Evolutionary conservation across 1,140 invertebrate species (phyloP), one percentile per base, ranked within the genome.

Genomic region (Anastatus disparis): DNA sequence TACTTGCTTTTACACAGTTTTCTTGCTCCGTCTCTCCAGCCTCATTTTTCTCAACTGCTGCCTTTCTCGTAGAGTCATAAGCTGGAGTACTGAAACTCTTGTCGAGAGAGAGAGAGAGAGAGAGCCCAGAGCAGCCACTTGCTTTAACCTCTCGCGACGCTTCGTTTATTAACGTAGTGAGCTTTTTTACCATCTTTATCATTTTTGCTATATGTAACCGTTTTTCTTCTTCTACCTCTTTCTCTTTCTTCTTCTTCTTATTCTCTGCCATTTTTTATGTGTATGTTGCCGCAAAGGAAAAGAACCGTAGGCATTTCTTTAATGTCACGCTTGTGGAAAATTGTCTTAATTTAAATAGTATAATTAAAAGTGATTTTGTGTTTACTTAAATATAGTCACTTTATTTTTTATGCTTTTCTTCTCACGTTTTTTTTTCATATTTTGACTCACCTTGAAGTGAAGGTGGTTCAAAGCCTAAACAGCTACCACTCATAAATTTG

Each of bases 141-240:
- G 46, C 44, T 63, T 50, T 63, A 61, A 35, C 22, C 22, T 15
- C 29, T 13, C 24, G 35, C 20, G 17, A 20, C 44, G 29, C 61
- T 63, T 63, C 61, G 48, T 53, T 65, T 65, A 65, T 65, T 65
- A 65, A 52, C 46, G 46, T 48, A 17, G n/a, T n/a, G n/a, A 24
- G 2, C 35, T 65, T 52, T n/a, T 42, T 17, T 20, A 44, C 26
- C 20, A 17, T 40, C 35, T 53, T 29, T 26, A 6, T 29, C 17
- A 29, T 20, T 8, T 12, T 26, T 59, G 12, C 27, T 35, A 35
- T 10, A 6, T 35, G 27, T 46, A 13, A 26, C 48, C 6, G 13
- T 40, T 27, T 10, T n/a, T 38, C n/a, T 59, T 52, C 22, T 35
- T 24, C 17, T 24, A 20, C 17, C 13, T 50, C 3, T 24, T 50